These are phyloP conservation scores for Drosophila cognata DNA, from an alignment of 2,888 invertebrate genomes.

Conservation along the genomic window DNA sequence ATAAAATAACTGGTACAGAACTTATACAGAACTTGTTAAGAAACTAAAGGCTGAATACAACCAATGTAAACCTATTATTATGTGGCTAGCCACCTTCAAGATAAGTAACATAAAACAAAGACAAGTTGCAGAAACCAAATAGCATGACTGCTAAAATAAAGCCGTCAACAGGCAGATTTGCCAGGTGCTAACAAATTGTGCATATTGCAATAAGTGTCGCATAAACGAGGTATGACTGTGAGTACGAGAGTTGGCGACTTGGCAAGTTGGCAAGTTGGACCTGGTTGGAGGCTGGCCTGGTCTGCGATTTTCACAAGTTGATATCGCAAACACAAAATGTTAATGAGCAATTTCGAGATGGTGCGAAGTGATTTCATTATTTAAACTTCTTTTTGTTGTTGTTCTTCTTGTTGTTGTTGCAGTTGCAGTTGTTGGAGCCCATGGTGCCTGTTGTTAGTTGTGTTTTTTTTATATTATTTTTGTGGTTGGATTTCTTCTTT, in stretches of 20 bases:
- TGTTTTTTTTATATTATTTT: slow-evolving; percentile 24
- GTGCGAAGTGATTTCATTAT: slow-evolving; percentile 85
- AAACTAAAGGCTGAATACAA: not conserved
- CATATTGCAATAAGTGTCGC: slow-evolving; percentile 16
- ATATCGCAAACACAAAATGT: slow-evolving; percentile 85
- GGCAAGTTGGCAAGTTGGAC: slow-evolving; percentile 28
- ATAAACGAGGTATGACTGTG: slow-evolving; percentile 33
- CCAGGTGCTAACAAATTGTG: not conserved
- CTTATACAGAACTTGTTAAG: not conserved
- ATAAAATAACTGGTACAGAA: not conserved
- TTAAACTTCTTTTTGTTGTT: slow-evolving; percentile 69
- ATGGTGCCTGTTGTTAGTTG: slow-evolving; percentile 36
- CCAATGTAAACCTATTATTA: not conserved
- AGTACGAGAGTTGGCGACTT: slow-evolving; percentile 29
- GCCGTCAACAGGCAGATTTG: not conserved
- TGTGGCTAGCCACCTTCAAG: not conserved
- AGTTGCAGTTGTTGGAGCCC: slow-evolving; percentile 18
- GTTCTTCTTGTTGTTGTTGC: slow-evolving; percentile 7
- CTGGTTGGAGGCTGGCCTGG: slow-evolving; percentile 53
- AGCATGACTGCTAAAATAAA: not conserved
- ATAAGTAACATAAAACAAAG: not conserved
- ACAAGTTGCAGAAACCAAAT: not conserved
- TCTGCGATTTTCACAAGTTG: slow-evolving; percentile 85
- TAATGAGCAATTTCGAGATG: slow-evolving; percentile 86
- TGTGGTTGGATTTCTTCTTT: slow-evolving; percentile 28